Evolutionary conservation across 2,888 invertebrate species (phyloP), one percentile per base, ranked within the genome.

Genomic region (Drosophila meridionalis): DNA sequence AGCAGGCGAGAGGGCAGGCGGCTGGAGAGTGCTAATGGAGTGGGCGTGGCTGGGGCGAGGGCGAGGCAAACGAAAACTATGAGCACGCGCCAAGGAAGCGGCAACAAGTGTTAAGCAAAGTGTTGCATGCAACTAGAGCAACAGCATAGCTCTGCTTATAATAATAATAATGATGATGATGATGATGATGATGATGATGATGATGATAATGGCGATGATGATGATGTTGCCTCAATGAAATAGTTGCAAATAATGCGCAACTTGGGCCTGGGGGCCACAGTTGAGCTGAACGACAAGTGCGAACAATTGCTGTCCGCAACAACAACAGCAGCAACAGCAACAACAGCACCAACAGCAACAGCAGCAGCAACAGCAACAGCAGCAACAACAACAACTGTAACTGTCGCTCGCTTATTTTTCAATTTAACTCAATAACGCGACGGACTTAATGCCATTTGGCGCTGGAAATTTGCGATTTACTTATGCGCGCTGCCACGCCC

Each of bases 391-490:
- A 72, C 72, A 80, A 80, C 78, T 73, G 43, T 73, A 73, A 78
- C 71, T 83, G 88, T 88, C 75, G 88, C 80, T 80, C 82, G 90
- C 91, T 91, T 91, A 91, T 91, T 91, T 91, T 91, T 83, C 90
- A 91, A 91, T 91, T 91, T 90, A 90, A 91, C 89, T 91, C 89
- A 91, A 91, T 91, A 90, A 89, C 84, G 82, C 79, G 80, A 76
- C 78, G 74, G 85, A 80, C 78, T 89, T 89, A 91, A 90, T 89
- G 81, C 75, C 86, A 90, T 90, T 91, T 91, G 86, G 72, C 76
- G 78, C 83, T 88, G 87, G 76, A 87, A 89, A 87, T 87, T 87
- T 82, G 80, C 83, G 80, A 83, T 86, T 87, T 86, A 79, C 78
- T 78, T 64, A 56, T n/a, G 50, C 52, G 53, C 69, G 11, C 47